phyloP scores from a whole-genome alignment of 2,113 vertebrate species.

The Motacilla tschutschensis region DNA sequence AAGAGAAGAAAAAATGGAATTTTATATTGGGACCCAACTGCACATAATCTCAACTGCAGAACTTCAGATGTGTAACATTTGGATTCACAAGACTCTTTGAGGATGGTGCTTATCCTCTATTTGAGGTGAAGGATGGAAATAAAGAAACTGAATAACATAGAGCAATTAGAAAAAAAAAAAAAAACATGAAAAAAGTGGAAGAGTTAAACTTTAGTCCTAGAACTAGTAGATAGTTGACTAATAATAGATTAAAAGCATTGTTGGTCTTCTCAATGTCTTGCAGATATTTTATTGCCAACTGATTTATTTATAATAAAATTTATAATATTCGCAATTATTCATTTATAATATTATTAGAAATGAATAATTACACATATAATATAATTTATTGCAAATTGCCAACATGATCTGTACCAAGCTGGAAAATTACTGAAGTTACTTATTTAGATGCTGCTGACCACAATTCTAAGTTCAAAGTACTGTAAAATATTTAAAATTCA shows the following conservation, averaged over 20 bases:
- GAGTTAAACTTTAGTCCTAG: neutral
- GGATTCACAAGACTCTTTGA: neutral
- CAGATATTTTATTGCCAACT: neutral
- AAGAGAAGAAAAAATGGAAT: neutral
- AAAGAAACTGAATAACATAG: neutral
- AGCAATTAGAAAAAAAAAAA: neutral
- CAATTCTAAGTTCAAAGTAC: neutral
- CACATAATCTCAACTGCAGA: neutral
- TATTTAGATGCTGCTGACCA: neutral
- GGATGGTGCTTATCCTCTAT: neutral
- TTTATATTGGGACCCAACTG: neutral
- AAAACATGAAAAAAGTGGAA: neutral
- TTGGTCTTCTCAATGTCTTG: neutral
- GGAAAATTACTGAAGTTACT: neutral
- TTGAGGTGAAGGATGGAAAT: neutral
- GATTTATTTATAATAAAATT: neutral
- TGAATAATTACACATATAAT: neutral
- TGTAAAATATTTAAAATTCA: neutral
- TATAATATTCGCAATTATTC: no score
- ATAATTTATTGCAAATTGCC: neutral
- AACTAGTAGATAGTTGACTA: neutral
- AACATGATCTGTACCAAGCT: neutral
- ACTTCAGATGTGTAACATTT: neutral
- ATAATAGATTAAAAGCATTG: neutral
- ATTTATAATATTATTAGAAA: neutral